A percentile compares a stretch with the other conserved stretches of the same genome.
Conservation (phyloP, 2,797 vertebrate genomes). For the Onychomys leucogaster region DNA sequence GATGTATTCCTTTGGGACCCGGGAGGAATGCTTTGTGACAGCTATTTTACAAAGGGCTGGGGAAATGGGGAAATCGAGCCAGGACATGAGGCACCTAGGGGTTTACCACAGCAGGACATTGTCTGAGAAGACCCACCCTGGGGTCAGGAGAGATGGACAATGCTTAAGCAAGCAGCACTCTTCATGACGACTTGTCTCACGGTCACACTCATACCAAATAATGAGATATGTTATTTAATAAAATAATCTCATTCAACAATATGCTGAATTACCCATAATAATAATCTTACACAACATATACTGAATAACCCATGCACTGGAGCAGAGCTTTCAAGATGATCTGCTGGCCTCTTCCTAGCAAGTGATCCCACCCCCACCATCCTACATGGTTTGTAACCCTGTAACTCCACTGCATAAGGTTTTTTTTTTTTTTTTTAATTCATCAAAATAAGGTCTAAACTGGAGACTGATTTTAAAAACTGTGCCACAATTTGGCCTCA, state of each 20-base stretch:
- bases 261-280: neutral
- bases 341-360: neutral
- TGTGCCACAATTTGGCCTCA: neutral
- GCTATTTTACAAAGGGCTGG: neutral
- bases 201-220: rapidly evolving
- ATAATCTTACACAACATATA: neutral
- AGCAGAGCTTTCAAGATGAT: neutral
- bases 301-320: rapidly evolving
- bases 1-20: neutral
- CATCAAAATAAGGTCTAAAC: neutral
- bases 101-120: no score
- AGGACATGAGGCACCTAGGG: rapidly evolving
- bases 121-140: neutral
- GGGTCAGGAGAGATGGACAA: neutral
- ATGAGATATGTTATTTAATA: neutral
- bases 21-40: neutral
- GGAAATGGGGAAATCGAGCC: neutral
- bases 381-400: neutral
- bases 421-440: neutral
- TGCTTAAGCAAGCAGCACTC: neutral
- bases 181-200: neutral
- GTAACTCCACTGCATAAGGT: neutral
- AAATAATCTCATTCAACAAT: neutral
- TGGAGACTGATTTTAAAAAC: neutral
- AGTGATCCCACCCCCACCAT: neutral